phyloP scores from a whole-genome alignment of 2,113 vertebrate species.

The Eleginops maclovinus region DNA sequence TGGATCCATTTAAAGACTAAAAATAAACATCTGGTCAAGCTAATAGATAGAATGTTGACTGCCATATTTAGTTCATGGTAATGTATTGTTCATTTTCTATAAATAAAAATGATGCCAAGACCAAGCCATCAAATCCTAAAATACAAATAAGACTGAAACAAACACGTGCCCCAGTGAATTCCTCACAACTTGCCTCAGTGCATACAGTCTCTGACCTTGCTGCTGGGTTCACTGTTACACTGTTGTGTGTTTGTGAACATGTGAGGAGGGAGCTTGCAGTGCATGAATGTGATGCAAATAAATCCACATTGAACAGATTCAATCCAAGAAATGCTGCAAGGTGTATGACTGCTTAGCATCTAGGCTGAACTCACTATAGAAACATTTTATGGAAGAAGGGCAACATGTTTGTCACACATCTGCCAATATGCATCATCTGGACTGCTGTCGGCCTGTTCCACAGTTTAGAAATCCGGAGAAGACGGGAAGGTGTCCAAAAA shows the following conservation, averaged over 20 bases:
- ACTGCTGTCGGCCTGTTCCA: neutral
- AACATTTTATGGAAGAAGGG: neutral
- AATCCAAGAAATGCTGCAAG: neutral
- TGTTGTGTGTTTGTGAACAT: neutral
- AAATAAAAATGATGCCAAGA: neutral
- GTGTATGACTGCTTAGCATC: neutral
- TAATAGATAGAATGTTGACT: too few species aligned
- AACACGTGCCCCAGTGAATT: neutral
- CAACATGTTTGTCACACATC: neutral
- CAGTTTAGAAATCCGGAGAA: neutral
- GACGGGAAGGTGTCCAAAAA: neutral
- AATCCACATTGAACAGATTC: conserved; percentile 8
- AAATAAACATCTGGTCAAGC: too few species aligned
- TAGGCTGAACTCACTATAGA: neutral
- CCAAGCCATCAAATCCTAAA: neutral
- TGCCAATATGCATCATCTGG: neutral
- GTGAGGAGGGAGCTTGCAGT: neutral
- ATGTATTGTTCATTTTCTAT: neutral
- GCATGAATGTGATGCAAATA: neutral
- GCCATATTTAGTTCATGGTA: neutral
- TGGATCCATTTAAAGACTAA: neutral
- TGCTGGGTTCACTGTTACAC: neutral
- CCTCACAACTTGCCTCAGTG: neutral
- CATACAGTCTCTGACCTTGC: neutral
- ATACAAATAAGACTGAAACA: neutral